phyloP scores from a whole-genome alignment of 1,140 invertebrate genomes.

The Antheraea mylitta region DNA sequence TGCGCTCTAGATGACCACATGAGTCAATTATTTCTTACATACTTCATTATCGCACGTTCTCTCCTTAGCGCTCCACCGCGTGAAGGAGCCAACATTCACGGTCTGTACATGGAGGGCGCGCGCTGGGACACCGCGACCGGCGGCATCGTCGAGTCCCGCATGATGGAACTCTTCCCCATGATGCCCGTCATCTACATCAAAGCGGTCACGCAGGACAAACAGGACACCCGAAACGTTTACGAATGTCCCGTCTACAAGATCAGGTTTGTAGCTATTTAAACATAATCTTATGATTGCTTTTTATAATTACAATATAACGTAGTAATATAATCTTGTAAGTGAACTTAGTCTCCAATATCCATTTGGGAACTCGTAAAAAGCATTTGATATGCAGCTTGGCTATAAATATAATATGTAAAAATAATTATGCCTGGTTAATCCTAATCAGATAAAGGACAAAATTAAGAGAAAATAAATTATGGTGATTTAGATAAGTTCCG shows the following conservation, averaged over 20 bases:
- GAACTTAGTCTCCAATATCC: too few relatives aligned
- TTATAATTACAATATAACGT: too few relatives aligned
- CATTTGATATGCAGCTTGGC: too few relatives aligned
- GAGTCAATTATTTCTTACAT: background rate
- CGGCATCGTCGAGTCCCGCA: slow-evolving; percentile 88
- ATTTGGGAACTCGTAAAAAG: too few relatives aligned
- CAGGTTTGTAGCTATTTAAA: slow-evolving; percentile 63
- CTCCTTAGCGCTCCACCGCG: slow-evolving; percentile 86
- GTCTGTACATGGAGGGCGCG: slow-evolving; percentile 96
- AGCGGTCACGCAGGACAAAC: slow-evolving; percentile 92
- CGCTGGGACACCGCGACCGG: slow-evolving; percentile 91
- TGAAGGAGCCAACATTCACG: slow-evolving; percentile 95
- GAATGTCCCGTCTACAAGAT: slow-evolving; percentile 97
- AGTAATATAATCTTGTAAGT: too few relatives aligned
- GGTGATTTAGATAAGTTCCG: too few relatives aligned
- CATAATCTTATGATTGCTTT: too few relatives aligned
- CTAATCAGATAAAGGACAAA: too few relatives aligned
- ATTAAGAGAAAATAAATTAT: too few relatives aligned
- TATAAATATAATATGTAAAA: too few relatives aligned
- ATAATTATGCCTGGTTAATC: too few relatives aligned
- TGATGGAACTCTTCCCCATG: slow-evolving; percentile 93
- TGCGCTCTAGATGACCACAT: background rate
- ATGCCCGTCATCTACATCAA: slow-evolving; percentile 97
- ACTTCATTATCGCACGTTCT: background rate
- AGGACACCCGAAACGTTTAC: slow-evolving; percentile 92